Evolutionary conservation across 2,888 invertebrate genomes (phyloP), one percentile per base, ranked within the genome.

Genomic region (Himalopsyche kuldschensis): DNA sequence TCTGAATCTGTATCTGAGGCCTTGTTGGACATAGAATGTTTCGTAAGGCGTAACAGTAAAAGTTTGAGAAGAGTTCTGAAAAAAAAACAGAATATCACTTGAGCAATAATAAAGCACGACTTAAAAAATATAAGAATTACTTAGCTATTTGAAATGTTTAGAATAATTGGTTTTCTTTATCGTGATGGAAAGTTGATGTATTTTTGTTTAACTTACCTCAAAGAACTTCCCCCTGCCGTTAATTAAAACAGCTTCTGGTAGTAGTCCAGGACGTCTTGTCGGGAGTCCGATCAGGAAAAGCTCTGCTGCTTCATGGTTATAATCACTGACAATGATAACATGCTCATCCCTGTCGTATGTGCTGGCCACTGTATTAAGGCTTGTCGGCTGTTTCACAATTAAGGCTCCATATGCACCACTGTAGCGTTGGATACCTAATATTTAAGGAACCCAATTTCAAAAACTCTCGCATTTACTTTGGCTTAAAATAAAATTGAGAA

Each of bases 331-430:
- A 17, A 90, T 84, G 0, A 91, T 87, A 20, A 89, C 88, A 87
- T 91, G 91, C 47, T 90, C 89, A 86, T 91, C 91, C 35, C 87
- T 86, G 86, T 91, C 90, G 87, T 90, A 91, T 10, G 88, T 85
- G 0, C 32, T n/a, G 8, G 84, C 76, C 31, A 87, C 85, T 4
- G 87, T 86, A 35, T 89, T 87, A 24, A 87, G 85, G 35, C 87
- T 87, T 20, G 78, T 80, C 1, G 88, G 87, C 80, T 86, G 86
- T 5, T 89, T 87, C 20, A 90, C 87, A n/a, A 90, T 87, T 41
- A 90, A 85, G 11, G 88, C 86, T 10, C 90, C 90, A 80, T 88
- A 88, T n/a, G 89, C 85, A 0, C 90, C 90, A 85, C 90, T 90
- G 11, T 88, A 88, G 55, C 89, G 87, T 86, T 90, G 90, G 46